phyloP scores from a whole-genome alignment of 2,797 vertebrate genomes.

The Peromyscus eremicus region DNA sequence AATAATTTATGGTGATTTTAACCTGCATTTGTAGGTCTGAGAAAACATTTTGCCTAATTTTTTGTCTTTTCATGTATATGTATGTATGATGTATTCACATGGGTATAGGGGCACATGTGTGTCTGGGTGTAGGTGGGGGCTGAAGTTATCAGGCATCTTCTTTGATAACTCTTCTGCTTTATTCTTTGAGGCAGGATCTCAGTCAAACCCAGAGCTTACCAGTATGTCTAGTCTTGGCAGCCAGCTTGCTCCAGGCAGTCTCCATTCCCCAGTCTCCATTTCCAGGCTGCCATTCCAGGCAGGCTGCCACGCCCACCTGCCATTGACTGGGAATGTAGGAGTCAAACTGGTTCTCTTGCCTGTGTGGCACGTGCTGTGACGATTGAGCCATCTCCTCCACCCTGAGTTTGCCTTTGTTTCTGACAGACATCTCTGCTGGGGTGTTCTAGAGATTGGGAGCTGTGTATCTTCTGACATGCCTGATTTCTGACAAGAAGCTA shows the following conservation, averaged over 20 bases:
- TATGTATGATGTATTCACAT: neutral
- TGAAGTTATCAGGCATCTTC: neutral
- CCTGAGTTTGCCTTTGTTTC: neutral
- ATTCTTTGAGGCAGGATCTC: neutral
- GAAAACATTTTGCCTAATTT: conserved; percentile 2
- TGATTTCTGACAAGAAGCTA: neutral
- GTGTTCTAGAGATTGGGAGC: neutral
- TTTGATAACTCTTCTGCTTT: neutral
- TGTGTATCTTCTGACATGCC: neutral
- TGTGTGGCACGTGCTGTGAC: neutral
- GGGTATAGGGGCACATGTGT: neutral
- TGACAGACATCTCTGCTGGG: neutral
- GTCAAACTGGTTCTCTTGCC: neutral
- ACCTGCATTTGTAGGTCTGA: neutral
- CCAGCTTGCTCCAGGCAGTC: neutral
- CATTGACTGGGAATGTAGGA: neutral
- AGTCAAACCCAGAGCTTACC: neutral
- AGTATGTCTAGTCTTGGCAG: neutral
- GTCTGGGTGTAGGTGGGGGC: neutral
- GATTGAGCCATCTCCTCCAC: neutral
- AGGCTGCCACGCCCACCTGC: neutral
- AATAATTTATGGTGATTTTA: conserved; percentile 4
- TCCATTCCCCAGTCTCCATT: neutral
- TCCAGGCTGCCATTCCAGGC: neutral
- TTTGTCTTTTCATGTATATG: neutral